phyloP scores from a whole-genome alignment of 2,888 invertebrate species.

The Scotopteryx bipunctaria region DNA sequence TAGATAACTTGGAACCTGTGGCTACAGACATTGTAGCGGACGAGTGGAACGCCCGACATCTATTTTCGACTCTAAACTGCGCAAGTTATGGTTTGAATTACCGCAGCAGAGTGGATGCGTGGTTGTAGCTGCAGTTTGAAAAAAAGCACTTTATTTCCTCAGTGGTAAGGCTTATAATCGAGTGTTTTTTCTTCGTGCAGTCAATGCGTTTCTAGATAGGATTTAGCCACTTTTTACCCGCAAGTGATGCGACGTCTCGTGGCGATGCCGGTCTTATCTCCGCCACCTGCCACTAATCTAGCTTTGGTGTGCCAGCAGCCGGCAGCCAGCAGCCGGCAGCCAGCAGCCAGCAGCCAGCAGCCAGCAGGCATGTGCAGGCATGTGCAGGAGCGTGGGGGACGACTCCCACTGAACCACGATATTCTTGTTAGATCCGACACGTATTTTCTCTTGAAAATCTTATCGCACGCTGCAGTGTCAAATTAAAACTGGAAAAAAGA shows the following conservation, averaged over 20 bases:
- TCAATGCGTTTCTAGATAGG: constrained; percentile 22
- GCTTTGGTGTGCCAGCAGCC: background rate
- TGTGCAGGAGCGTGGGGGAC: too few relatives aligned
- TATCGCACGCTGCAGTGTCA: too few relatives aligned
- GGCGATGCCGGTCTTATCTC: constrained; percentile 22
- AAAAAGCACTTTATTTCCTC: constrained; percentile 8
- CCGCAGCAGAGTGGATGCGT: background rate
- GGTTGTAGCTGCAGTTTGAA: background rate
- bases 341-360: too few relatives aligned
- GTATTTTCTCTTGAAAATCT: too few relatives aligned
- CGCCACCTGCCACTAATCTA: constrained; percentile 16
- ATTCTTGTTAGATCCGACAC: too few relatives aligned
- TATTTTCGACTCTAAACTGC: constrained; percentile 8
- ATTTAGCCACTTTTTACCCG: constrained; percentile 12
- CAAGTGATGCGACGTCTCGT: constrained; percentile 10
- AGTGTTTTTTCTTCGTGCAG: constrained; percentile 3
- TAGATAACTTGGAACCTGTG: constrained; percentile 24
- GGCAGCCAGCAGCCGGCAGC: too few relatives aligned
- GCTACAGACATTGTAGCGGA: constrained; percentile 17
- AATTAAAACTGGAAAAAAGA: too few relatives aligned
- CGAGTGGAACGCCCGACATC: background rate
- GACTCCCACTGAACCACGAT: too few relatives aligned
- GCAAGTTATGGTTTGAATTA: constrained; percentile 2
- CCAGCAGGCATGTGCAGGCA: too few relatives aligned
- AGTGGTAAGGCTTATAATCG: constrained; percentile 8